A percentile compares a stretch with the other conserved stretches of the same genome.
Conservation (phyloP, 2,797 vertebrate genomes). For the Coendou prehensilis region DNA sequence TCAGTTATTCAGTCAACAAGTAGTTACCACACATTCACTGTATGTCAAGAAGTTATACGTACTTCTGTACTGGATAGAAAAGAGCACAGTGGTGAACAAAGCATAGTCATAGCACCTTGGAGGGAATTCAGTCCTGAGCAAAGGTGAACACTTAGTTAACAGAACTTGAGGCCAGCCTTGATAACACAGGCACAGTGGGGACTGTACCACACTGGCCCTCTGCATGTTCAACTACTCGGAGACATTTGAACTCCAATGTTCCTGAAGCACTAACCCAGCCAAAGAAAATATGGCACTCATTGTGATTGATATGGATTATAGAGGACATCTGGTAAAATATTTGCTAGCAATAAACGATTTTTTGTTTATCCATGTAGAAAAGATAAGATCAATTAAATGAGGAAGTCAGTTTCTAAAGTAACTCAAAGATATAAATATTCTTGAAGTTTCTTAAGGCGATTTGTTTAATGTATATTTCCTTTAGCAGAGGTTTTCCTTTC, state of each 20-base stretch:
- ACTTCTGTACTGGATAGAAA: background rate
- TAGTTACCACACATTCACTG: background rate
- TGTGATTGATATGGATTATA: background rate
- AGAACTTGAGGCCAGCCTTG: background rate
- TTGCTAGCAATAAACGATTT: conserved; percentile 52
- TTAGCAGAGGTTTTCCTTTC: background rate
- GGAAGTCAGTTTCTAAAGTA: conserved; percentile 18
- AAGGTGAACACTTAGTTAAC: background rate
- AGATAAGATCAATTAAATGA: conserved; percentile 5
- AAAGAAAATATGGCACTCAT: background rate
- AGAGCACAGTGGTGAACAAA: background rate
- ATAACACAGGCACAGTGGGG: no score
- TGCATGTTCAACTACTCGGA: background rate
- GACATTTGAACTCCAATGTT: background rate
- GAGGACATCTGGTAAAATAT: background rate
- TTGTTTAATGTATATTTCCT: background rate
- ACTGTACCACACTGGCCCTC: background rate
- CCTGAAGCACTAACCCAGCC: background rate
- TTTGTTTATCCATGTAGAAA: background rate
- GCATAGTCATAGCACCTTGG: background rate
- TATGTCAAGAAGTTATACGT: background rate
- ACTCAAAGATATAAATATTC: background rate
- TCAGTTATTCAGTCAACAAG: background rate
- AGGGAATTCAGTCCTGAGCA: background rate
- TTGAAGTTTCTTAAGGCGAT: background rate